Percentiles rank a stretch among this genome's conserved stretches.
Evolutionary conservation across 2,113 vertebrate species (phyloP).

Genomic region (Seriola rivoliana): DNA sequence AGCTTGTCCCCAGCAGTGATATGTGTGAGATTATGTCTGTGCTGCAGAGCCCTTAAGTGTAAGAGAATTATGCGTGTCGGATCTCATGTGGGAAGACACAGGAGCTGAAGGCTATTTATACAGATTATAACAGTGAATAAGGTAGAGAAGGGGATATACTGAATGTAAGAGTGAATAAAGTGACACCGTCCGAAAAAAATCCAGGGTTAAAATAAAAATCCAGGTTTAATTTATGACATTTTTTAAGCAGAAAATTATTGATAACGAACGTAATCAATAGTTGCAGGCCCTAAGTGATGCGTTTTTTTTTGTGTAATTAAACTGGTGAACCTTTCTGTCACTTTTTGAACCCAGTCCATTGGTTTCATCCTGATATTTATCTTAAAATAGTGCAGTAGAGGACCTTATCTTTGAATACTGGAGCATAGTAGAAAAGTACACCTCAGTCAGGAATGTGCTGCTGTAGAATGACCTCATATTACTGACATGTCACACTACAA

Average conservation of each 20-base stretch:
- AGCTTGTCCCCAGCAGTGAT: slow-evolving; percentile 39
- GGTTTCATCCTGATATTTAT: background rate
- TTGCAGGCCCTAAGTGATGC: background rate
- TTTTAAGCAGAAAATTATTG: background rate
- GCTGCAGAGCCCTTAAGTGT: slow-evolving; percentile 61
- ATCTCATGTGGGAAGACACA: slow-evolving; percentile 62
- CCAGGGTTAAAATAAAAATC: slow-evolving; percentile 1
- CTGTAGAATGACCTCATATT: background rate
- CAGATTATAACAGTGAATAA: slow-evolving; percentile 61
- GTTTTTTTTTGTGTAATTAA: background rate
- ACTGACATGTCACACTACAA: slow-evolving; percentile 5
- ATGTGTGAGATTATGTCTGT: slow-evolving; percentile 67
- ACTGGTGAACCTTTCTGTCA: background rate
- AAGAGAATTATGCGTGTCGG: slow-evolving; percentile 51
- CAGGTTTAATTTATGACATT: background rate
- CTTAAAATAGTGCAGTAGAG: background rate
- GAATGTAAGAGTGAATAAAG: slow-evolving; percentile 10
- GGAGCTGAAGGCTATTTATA: slow-evolving; percentile 60
- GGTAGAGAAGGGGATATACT: slow-evolving; percentile 24
- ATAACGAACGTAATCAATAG: background rate
- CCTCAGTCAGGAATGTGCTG: background rate
- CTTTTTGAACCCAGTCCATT: background rate
- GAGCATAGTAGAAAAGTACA: background rate
- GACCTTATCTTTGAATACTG: background rate
- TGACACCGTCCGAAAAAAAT: background rate